A percentile compares a stretch with the other conserved stretches of the same genome.
These are phyloP conservation scores for Ceratotherium simum DNA, from an alignment of 2,113 vertebrate species.

Conservation along the genomic window DNA sequence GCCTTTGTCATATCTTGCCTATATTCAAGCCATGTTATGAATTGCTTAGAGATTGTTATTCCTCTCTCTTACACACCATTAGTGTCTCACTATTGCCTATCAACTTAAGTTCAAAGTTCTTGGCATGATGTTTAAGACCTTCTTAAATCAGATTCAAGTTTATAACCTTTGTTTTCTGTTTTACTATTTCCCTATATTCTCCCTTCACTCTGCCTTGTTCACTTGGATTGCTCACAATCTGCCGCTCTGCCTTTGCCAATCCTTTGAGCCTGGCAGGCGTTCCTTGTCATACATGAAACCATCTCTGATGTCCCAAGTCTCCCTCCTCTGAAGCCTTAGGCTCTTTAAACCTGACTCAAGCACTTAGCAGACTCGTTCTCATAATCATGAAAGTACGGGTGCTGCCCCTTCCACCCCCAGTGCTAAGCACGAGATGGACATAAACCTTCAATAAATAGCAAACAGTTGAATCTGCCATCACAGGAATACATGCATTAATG, in stretches of 20 bases:
- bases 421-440: neutral
- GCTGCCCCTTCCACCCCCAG: neutral
- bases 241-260: neutral
- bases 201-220: neutral
- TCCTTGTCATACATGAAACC: neutral
- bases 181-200: neutral
- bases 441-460: neutral
- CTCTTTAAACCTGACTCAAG: neutral
- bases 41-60: neutral
- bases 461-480: neutral
- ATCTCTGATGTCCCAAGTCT: neutral
- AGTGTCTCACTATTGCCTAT: neutral
- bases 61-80: neutral
- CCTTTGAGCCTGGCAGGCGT: neutral
- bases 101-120: neutral
- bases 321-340: neutral
- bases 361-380: neutral
- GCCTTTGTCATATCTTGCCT: neutral
- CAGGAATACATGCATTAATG: neutral
- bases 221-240: neutral
- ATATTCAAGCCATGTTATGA: neutral
- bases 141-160: neutral
- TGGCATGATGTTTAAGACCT: neutral
- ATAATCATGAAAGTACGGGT: neutral
- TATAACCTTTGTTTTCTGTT: neutral